Evolutionary conservation across 2,888 invertebrate species (phyloP), one percentile per base, ranked within the genome.

Genomic region (Caenorhabditis auriculariae): DNA sequence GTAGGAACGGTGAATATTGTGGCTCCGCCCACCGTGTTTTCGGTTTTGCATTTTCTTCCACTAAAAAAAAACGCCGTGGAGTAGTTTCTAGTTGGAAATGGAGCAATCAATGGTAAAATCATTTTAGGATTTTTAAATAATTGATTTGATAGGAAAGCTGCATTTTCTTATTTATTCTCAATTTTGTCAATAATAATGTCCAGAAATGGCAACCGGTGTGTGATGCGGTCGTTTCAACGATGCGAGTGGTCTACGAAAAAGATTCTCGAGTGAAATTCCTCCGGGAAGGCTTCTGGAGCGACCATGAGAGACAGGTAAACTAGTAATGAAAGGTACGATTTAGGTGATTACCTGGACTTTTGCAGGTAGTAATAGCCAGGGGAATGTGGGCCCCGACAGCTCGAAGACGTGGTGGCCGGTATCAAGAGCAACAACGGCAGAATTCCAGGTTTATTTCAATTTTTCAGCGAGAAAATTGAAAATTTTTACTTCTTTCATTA

Each of bases 251-350:
- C 60, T 89, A 94, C 84, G 89, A 88, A 17, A 87, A 95, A 23
- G 94, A 96, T 85, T 86, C 89, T 26, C 87, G 95, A 26, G 86
- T 90, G 48, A 87, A 87, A 46, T 90, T 90, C 78, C 90, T 90
- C 76, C 88, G 88, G 0, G 86, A 86, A 1, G 85, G 86, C 0
- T 88, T 88, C 75, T 90, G 90, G 89, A 61, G 54, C 9, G 60
- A 61, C 28, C 70, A 71, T 41, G 57, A 49, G 27, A 38, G 69
- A 53, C 45, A 56, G 48, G 70, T 71, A 4, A n/a, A 41, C 12
- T 2, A n/a, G 5, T 26, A 28, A 29, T 26, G 12, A 54, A 23
- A n/a, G n/a, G n/a, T n/a, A n/a, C n/a, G n/a, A n/a, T 48, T 47
- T 1, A 35, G n/a, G n/a, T 1, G n/a, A 1, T 17, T 1, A 41